Base-by-base conservation (phyloP, 2,888 invertebrate genomes). In the Caenorhabditis angaria region DNA sequence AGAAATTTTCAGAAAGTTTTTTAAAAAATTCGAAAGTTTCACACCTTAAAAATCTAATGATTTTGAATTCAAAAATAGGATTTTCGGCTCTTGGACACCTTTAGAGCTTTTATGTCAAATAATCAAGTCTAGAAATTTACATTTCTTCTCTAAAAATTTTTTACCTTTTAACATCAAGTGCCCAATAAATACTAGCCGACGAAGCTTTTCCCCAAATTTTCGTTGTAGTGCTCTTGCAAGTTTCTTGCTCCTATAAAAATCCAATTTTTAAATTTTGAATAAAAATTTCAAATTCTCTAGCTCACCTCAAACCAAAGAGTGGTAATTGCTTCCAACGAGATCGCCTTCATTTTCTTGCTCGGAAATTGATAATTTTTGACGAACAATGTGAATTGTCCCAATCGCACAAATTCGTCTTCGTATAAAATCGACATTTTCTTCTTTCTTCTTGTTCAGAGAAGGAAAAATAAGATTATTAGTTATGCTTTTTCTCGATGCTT, bases 131-230 rank as follows among this genome's bases (percentile, higher is more conserved):
- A n/a, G n/a, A n/a, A n/a, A n/a, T n/a, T n/a, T n/a, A n/a, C n/a
- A n/a, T n/a, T n/a, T n/a, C n/a, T n/a, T n/a, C n/a, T n/a, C n/a
- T n/a, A n/a, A n/a, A n/a, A n/a, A n/a, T n/a, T n/a, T n/a, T n/a
- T n/a, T n/a, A 81, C 79, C 81, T 69, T 68, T 78, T 81, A 24
- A 81, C 75, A 50, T 81, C 81, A 1, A 81, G 58, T 5, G 81
- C 79, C 81, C 81, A 81, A 27, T 75, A 80, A 41, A 80, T 72
- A 47, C 69, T 69, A 14, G 68, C 73, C 5, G 70, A 63, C 8
- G 67, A 68, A n/a, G 74, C 68, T 61, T 74, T 81, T 51, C 81
- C 81, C 81, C 81, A 81, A 14, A 77, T 71, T 28, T 76, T 72
- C 12, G 76, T 78, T 2, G 71, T 65, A 4, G 62, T 51, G 10